Base-by-base conservation (phyloP, 30 jellyfish, hydroid and myxozoan species). In the Aurelia sp. region DNA sequence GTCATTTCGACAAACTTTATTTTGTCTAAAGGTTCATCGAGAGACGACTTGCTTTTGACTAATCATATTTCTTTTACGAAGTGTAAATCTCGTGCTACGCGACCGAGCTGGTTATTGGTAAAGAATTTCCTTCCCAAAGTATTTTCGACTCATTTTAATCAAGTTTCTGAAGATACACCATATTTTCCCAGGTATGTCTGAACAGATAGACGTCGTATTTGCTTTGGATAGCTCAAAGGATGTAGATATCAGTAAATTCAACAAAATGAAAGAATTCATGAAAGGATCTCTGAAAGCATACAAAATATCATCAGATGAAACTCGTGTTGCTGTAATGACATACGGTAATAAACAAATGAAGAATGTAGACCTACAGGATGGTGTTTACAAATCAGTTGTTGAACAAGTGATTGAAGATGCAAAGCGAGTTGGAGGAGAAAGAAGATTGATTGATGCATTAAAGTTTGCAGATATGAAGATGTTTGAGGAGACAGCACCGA, bases 201-300 rank as follows among this genome's bases (percentile, higher is more conserved):
- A 61, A 59, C 62, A 53, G 52, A 61, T 91, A 20, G 99, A 94
- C 79, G 86, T 94, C 30, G 88, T 79, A 6, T 88, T 94, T 80
- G 88, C 96, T 35, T 19, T 94, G 74, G 99, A 94, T 62, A 88
- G 95, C 71, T 88, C 99, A 15, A 61, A 61, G 3, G 65, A 23
- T 10, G 92, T 89, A 16, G 15, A 82, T 11, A 27, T 16, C n/a
- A 12, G n/a, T 7, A 44, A 69, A 13, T 85, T 94, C 78, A 18
- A 67, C 12, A 68, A 40, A 44, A 74, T 90, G 90, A 75, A 66
- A 52, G 86, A 71, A 4, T 93, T 87, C 57, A 72, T 70, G 7
- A 27, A 61, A 35, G 98, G 96, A 13, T 41, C 90, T 1, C 30
- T 69, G 33, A 58, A 74, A 30, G 78, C 93, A 20, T 93, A 74